Evolutionary conservation across 2,113 vertebrate genomes (phyloP).

Genomic region (Naja naja): DNA sequence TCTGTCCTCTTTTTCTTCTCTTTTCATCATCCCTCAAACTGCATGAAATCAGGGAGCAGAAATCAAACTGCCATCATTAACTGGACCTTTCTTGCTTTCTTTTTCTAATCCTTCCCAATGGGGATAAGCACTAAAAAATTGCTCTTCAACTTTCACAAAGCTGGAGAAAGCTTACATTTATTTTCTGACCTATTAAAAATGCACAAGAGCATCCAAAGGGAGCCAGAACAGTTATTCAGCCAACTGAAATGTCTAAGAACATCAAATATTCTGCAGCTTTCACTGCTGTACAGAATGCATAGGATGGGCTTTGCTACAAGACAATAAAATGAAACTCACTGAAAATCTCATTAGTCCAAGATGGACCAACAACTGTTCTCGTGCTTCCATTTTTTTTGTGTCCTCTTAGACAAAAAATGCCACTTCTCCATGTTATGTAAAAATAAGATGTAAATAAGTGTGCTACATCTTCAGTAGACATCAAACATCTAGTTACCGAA

Average conservation of each 20-base stretch:
- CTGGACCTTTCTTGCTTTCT: neutral
- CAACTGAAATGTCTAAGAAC: neutral
- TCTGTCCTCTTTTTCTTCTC: neutral
- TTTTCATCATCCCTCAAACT: fast-evolving
- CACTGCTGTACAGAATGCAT: neutral
- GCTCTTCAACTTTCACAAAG: neutral
- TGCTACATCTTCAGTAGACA: neutral
- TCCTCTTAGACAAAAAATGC: neutral
- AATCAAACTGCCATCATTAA: fast-evolving
- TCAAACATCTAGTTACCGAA: neutral
- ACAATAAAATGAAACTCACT: neutral
- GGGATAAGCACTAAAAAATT: neutral
- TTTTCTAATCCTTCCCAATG: neutral
- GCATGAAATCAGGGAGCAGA: neutral
- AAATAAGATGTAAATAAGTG: neutral
- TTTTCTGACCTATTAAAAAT: neutral
- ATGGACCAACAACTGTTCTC: neutral
- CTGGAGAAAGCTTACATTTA: neutral
- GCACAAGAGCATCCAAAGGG: neutral
- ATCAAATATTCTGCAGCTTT: neutral
- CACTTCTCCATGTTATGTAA: neutral
- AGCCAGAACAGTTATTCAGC: neutral
- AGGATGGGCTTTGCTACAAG: neutral
- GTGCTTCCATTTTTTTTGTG: neutral
- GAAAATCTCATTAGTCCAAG: neutral